Base-by-base conservation (phyloP, 37 sponge, comb jelly and placozoan species). In the Bolinopsis microptera region DNA sequence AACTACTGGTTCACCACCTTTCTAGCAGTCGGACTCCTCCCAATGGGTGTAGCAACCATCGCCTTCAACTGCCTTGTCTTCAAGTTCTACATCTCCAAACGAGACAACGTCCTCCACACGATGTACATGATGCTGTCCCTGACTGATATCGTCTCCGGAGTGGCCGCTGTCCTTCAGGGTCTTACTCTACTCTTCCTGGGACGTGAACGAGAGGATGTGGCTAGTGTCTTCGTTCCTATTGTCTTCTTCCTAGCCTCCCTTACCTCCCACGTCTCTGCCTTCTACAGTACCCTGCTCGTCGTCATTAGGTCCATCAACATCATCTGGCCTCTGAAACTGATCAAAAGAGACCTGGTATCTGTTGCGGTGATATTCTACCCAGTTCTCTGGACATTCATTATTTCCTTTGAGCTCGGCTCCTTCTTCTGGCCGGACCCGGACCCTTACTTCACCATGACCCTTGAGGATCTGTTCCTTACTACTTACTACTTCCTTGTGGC, bases 121-220 rank as follows among this genome's bases (percentile, higher is more conserved):
- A 86, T 86, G 90, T 86, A 86, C 90, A 86, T 86, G 90, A 86
- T 86, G 90, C 31, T 86, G 27, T 41, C 61, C 31, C 61, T 39
- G 9, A 40, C 24, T 13, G 90, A 86, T 34, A 35, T 86, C 27
- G 61, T 86, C 0, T 41, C 61, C 5, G 90, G 90, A 13, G 25
- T 86, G 1, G 90, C 90, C 26, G 90, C 90, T 24, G 23, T 86
- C 90, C 61, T 86, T 48, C 90, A 86, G 22, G 41, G 36, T 39
- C 25, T 86, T 5, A n/a, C 24, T 48, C 90, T 86, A n/a, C 30
- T 86, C 31, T 25, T 86, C 3, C 13, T 34, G 1, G 3, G 25
- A 1, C 26, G 36, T 2, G 25, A 8, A 1, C 48, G 2, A 13
- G 61, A 86, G 16, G 2, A 2, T 21, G 22, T 34, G 48, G 25